A percentile compares a stretch with the other conserved stretches of the same genome.
These are phyloP conservation scores for Hyphantria cunea DNA, from an alignment of 1,140 invertebrate species.

Conservation along the genomic window DNA sequence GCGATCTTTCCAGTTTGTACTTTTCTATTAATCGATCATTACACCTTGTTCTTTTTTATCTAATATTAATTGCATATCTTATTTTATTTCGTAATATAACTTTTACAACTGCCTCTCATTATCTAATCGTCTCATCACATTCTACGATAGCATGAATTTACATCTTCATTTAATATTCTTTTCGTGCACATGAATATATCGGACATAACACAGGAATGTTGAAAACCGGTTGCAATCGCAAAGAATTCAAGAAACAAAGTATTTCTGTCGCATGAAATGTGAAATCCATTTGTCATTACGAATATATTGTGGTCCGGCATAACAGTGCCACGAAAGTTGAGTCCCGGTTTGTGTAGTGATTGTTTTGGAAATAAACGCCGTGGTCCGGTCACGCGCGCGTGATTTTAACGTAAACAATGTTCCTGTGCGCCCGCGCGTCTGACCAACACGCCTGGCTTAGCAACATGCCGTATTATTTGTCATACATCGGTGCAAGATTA, in stretches of 20 bases:
- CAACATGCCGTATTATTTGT: constrained; percentile 56
- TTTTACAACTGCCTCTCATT: too few species aligned
- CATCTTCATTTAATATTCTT: not conserved
- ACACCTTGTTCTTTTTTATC: too few species aligned
- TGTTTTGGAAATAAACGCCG: constrained; percentile 64
- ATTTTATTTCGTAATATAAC: too few species aligned
- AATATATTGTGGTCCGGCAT: constrained; percentile 33
- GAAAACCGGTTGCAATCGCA: too few species aligned
- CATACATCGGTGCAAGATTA: constrained; percentile 28
- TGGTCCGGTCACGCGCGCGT: constrained; percentile 60
- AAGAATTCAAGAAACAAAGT: too few species aligned
- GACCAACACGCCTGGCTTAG: constrained; percentile 33
- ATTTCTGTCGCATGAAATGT: not conserved
- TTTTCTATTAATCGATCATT: too few species aligned
- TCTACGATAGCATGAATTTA: too few species aligned
- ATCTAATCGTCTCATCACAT: too few species aligned
- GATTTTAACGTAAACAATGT: constrained; percentile 62
- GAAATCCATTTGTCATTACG: constrained; percentile 8
- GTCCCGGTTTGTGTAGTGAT: constrained; percentile 37
- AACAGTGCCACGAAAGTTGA: constrained; percentile 26
- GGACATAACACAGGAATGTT: not conserved
- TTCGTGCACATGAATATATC: not conserved
- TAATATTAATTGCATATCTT: too few species aligned
- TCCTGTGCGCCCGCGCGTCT: constrained; percentile 17
- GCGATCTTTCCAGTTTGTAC: too few species aligned